These are phyloP conservation scores for Hormiphora californensis DNA, from an alignment of 37 sponge, comb jelly and placozoan genomes.

Conservation along the genomic window DNA sequence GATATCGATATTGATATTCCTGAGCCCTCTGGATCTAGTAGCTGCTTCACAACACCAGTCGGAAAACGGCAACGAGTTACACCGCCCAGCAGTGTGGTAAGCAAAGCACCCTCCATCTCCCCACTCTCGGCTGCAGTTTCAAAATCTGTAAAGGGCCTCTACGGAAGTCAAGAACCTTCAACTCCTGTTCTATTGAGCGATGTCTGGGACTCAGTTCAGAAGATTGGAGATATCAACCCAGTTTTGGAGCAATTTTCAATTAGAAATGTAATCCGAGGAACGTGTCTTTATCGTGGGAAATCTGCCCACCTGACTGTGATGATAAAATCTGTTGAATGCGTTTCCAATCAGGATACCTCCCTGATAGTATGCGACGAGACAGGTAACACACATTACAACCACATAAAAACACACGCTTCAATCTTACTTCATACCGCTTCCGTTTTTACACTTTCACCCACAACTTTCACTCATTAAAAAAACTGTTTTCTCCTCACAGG, in stretches of 20 bases:
- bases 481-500: not conserved
- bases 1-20: not conserved
- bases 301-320: not conserved
- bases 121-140: not conserved
- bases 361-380: not conserved
- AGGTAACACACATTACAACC: no score
- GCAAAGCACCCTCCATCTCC: not conserved
- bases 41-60: not conserved
- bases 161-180: constrained; percentile 23
- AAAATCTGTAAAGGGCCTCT: constrained; percentile 33
- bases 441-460: no score
- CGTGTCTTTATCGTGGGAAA: not conserved
- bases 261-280: not conserved
- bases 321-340: constrained; percentile 4
- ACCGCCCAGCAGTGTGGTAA: not conserved
- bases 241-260: not conserved
- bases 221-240: not conserved
- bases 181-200: not conserved
- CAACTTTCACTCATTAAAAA: no score
- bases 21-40: no score
- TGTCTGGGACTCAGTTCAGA: not conserved
- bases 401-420: not conserved
- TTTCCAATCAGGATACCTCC: not conserved
- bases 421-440: not conserved
- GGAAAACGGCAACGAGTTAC: not conserved